Base-by-base conservation (phyloP, 2,888 invertebrate species). In the Epiblema foenella region DNA sequence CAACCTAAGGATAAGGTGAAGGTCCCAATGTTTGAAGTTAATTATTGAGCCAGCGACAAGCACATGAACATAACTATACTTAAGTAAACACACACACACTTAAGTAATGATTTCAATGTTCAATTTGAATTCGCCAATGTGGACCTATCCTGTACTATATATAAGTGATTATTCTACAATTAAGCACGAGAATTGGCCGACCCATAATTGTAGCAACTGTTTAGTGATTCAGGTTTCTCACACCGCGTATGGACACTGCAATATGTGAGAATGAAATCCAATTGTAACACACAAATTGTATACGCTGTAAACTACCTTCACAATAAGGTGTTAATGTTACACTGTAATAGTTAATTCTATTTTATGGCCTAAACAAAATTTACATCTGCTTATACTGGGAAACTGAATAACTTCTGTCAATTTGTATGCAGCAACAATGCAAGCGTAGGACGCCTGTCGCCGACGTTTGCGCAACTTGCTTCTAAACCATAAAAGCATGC, bases 391-490 rank as follows among this genome's bases (percentile, higher is more conserved):
- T 24, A 29, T 20, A 52, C 52, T 60, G 59, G 15, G 68, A 68
- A 60, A 68, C 17, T 29, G 57, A 20, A 58, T 37, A 56, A 46
- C 56, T 42, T 59, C 42, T 4, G 42, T 18, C 24, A 17, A 60
- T 42, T 60, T 68, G 42, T 60, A 60, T 60, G 62, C 62, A 24
- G 56, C 18, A 17, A 66, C 54, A 84, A 86, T 85, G 82, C 75
- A 74, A 77, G 83, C 84, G 85, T 88, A 85, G 88, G 86, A 82
- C 76, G 85, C 76, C 79, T 83, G 85, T 83, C 81, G 78, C 80
- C 79, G 69, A 69, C 69, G 71, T 78, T 86, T 85, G 81, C 80
- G 80, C 81, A 84, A 86, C 75, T 46, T 9, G 70, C 66, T 57
- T 73, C 75, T 74, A 74, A 77, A 76, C 73, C 77, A 24, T 59